Conservation (phyloP, 2,113 vertebrate genomes). For the Pelmatolapia mariae region DNA sequence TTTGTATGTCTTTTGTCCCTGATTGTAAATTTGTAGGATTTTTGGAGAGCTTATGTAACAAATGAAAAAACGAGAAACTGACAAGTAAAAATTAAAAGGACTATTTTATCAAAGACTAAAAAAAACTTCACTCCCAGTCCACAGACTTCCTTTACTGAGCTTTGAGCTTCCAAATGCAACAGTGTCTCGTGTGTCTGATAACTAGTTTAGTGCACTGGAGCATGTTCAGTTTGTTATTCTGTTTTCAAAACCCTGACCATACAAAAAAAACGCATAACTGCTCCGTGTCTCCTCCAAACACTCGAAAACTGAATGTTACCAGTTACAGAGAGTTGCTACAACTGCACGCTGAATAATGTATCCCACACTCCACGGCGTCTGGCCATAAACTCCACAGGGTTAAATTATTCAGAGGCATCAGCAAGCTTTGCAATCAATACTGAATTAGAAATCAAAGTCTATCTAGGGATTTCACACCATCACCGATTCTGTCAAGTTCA, state of each 20-base stretch:
- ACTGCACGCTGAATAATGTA: background rate
- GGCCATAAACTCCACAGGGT: background rate
- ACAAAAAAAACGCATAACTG: background rate
- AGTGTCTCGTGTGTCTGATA: background rate
- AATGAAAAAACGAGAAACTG: background rate
- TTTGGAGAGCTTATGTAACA: background rate
- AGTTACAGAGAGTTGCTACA: background rate
- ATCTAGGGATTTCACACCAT: constrained; percentile 21
- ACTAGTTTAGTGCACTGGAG: background rate
- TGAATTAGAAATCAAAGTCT: constrained; percentile 51
- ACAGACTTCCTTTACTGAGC: background rate
- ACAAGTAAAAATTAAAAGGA: background rate
- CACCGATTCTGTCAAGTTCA: background rate
- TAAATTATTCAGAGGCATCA: constrained; percentile 47
- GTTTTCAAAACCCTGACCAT: background rate
- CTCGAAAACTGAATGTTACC: background rate
- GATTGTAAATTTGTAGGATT: background rate
- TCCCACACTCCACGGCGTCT: background rate
- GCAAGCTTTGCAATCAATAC: constrained; percentile 15
- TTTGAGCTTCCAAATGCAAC: background rate
- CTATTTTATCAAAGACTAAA: background rate
- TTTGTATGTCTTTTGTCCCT: background rate
- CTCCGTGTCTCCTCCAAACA: background rate
- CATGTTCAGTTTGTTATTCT: background rate
- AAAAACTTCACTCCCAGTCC: background rate